A percentile compares a stretch with the other conserved stretches of the same genome.
These are phyloP conservation scores for Dicranocentrus wangi DNA, from an alignment of 2,888 invertebrate genomes.

Conservation along the genomic window DNA sequence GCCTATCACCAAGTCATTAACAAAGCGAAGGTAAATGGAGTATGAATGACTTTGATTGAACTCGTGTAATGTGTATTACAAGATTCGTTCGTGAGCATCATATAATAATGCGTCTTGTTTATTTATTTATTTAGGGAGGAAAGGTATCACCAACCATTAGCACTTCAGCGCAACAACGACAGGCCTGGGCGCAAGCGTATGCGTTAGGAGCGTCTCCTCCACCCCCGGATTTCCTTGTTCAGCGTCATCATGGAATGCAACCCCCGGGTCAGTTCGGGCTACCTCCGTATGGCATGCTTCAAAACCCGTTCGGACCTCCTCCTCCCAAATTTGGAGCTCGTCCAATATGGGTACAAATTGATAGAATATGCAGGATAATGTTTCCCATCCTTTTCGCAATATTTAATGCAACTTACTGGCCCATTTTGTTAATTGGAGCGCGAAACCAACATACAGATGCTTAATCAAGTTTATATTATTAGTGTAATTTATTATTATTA, in stretches of 20 bases:
- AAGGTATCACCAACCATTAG: not conserved
- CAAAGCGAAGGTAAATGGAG: too few relatives aligned
- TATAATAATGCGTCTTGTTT: too few relatives aligned
- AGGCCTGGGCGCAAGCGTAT: slow-evolving; percentile 35
- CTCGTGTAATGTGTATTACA: too few relatives aligned
- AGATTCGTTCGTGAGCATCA: too few relatives aligned
- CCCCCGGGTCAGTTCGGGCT: slow-evolving; percentile 1
- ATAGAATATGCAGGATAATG: slow-evolving; percentile 83
- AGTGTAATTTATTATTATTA: too few relatives aligned
- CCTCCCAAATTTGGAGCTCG: slow-evolving; percentile 73
- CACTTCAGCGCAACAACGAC: slow-evolving; percentile 36
- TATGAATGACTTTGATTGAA: too few relatives aligned
- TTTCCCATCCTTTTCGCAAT: slow-evolving; percentile 87
- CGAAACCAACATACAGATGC: slow-evolving; percentile 38
- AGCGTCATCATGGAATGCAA: not conserved
- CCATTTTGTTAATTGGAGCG: slow-evolving; percentile 77
- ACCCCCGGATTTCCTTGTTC: not conserved
- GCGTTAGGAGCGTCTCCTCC: not conserved
- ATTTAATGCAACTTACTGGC: slow-evolving; percentile 87
- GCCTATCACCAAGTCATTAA: too few relatives aligned
- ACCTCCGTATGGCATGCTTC: not conserved
- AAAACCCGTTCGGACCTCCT: too few relatives aligned
- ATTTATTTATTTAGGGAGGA: too few relatives aligned
- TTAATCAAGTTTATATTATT: too few relatives aligned
- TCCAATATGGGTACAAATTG: slow-evolving; percentile 82